A percentile compares a stretch with the other conserved stretches of the same genome.
These are phyloP conservation scores for Cryptocheilus praepositus DNA, from an alignment of 2,888 invertebrate species.

Conservation along the genomic window DNA sequence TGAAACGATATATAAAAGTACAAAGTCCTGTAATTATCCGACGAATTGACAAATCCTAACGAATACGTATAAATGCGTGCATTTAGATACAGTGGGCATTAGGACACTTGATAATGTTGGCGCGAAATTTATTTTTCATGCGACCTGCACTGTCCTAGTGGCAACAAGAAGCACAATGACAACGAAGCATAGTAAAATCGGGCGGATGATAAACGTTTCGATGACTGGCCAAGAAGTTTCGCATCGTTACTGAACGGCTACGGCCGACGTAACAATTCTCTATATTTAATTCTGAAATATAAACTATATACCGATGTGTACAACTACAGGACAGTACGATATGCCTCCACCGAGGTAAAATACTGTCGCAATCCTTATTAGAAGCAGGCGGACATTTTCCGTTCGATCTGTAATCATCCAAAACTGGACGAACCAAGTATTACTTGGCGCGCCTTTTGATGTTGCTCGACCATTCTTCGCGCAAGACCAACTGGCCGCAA, in stretches of 20 bases:
- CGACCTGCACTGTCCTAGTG: no score
- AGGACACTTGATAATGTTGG: conserved; percentile 5
- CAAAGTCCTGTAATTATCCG: conserved; percentile 44
- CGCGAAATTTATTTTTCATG: no score
- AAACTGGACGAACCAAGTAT: conserved; percentile 9
- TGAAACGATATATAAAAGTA: conserved; percentile 55
- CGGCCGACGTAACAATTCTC: conserved; percentile 35
- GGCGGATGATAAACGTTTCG: conserved; percentile 1
- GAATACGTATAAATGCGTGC: conserved; percentile 12
- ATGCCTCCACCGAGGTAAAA: conserved; percentile 19
- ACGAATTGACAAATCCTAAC: conserved; percentile 33
- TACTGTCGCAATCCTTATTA: conserved; percentile 22
- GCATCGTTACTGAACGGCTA: conserved; percentile 21
- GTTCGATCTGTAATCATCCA: conserved; percentile 4
- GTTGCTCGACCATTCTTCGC: no score
- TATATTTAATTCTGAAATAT: conserved; percentile 48
- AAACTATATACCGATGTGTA: conserved; percentile 45
- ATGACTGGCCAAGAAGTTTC: conserved; percentile 34
- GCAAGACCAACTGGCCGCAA: no score
- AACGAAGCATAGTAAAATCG: no score
- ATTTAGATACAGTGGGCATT: conserved; percentile 8
- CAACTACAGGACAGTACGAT: conserved; percentile 40
- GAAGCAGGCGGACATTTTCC: conserved; percentile 17
- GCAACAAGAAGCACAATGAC: no score
- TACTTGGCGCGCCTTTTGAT: background rate